Evolutionary conservation across 2,888 invertebrate genomes (phyloP).

Genomic region (Tetheella fluctuosa): DNA sequence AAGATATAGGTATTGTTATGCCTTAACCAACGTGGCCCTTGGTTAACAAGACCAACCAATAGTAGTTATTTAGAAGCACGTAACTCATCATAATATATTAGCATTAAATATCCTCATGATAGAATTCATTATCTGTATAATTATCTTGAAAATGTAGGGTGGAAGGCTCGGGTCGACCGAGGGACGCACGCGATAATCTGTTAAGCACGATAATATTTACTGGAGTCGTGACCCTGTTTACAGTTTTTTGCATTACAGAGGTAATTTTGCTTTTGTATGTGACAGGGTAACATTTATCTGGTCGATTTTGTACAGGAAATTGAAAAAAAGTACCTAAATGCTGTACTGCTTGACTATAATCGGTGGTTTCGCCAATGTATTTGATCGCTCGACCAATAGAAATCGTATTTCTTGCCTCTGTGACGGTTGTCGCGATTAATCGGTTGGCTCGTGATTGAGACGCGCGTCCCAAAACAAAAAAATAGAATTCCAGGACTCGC

Average conservation of each 20-base stretch:
- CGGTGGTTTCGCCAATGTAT: not conserved
- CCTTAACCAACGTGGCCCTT: too few species aligned
- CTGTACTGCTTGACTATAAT: not conserved
- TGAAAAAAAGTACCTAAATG: not conserved
- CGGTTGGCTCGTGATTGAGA: too few species aligned
- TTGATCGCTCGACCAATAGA: not conserved
- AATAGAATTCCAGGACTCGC: too few species aligned
- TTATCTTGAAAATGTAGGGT: slow-evolving; percentile 26
- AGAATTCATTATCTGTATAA: slow-evolving; percentile 20
- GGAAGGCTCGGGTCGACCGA: slow-evolving; percentile 17
- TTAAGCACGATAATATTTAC: not conserved
- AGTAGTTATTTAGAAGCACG: not conserved
- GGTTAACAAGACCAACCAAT: not conserved
- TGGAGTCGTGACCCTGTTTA: not conserved
- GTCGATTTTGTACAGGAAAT: not conserved
- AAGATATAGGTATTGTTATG: too few species aligned
- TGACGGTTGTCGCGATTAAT: too few species aligned
- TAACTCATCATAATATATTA: not conserved
- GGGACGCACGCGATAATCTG: slow-evolving; percentile 16
- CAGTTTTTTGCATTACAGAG: not conserved
- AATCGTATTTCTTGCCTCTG: too few species aligned
- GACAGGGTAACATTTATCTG: not conserved
- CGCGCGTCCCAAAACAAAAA: too few species aligned
- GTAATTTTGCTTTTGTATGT: not conserved
- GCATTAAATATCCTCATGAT: not conserved